phyloP scores from a whole-genome alignment of 2,888 invertebrate species.

The Zonitis immaculata region DNA sequence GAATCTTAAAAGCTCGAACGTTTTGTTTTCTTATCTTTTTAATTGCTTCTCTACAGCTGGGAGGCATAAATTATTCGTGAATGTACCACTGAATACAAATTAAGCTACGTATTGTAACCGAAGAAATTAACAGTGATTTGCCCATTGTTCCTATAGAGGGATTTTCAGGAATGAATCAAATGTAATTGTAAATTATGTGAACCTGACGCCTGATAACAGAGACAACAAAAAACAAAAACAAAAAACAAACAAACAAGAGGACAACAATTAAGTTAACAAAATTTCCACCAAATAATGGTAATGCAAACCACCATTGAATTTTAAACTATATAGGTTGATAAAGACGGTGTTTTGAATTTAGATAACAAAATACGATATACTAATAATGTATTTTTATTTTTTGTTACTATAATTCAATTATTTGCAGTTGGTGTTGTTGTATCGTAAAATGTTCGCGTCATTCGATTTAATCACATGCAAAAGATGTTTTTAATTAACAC shows the following conservation, averaged over 20 bases:
- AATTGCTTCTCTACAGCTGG: conserved; percentile 29
- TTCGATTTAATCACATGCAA: conserved; percentile 3
- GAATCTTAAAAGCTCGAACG: background rate
- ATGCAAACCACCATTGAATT: background rate
- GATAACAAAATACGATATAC: background rate
- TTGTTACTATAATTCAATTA: background rate
- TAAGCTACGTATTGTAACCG: conserved; percentile 27
- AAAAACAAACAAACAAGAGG: no score
- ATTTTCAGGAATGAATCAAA: conserved; percentile 13
- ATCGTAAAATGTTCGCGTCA: background rate
- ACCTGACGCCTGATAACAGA: background rate
- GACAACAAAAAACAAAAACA: background rate
- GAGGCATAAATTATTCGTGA: conserved; percentile 26
- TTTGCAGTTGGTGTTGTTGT: background rate
- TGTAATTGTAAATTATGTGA: conserved; percentile 13
- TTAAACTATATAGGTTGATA: background rate
- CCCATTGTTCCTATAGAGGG: conserved; percentile 20
- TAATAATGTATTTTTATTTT: no score
- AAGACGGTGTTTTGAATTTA: background rate
- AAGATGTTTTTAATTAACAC: conserved; percentile 1
- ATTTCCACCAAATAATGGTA: conserved; percentile 1
- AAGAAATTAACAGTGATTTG: conserved; percentile 30
- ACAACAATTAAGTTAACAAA: background rate
- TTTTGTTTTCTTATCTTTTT: conserved; percentile 33
- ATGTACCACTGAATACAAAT: conserved; percentile 29